phyloP scores from a whole-genome alignment of 2,888 invertebrate species.

The Bellardia bayeri region DNA sequence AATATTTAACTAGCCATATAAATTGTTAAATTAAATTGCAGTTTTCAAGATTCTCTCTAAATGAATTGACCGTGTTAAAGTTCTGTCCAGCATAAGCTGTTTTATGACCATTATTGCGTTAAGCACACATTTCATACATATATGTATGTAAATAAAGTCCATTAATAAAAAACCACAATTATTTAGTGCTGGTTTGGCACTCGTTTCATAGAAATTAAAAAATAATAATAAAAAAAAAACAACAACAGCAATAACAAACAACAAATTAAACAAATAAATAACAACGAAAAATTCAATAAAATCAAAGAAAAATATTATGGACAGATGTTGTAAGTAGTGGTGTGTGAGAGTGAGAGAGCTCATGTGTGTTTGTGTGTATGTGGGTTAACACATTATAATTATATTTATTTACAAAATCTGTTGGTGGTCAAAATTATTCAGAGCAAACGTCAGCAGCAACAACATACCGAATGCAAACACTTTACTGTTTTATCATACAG shows the following conservation, averaged over 20 bases:
- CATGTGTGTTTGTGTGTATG: not conserved
- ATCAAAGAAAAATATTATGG: slow-evolving; percentile 16
- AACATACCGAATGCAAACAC: not conserved
- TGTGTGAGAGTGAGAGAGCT: not conserved
- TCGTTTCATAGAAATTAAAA: slow-evolving; percentile 42
- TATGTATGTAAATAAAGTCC: slow-evolving; percentile 5
- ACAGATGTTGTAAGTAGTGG: slow-evolving; percentile 6
- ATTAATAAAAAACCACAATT: slow-evolving; percentile 63
- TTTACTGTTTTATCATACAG: slow-evolving; percentile 1
- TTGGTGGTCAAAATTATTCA: slow-evolving; percentile 58
- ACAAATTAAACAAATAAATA: not conserved
- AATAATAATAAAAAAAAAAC: slow-evolving; percentile 21
- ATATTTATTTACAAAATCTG: slow-evolving; percentile 36
- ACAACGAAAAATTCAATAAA: slow-evolving; percentile 35
- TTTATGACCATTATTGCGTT: slow-evolving; percentile 42
- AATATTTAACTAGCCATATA: too few species aligned
- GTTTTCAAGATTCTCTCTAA: not conserved
- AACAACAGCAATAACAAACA: not conserved
- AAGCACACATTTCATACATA: not conserved
- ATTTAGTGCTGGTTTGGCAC: slow-evolving; percentile 58
- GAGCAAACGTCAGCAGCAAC: slow-evolving; percentile 21
- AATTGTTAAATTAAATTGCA: too few species aligned
- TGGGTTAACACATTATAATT: slow-evolving; percentile 22
- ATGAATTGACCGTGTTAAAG: slow-evolving; percentile 11
- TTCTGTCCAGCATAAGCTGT: not conserved